Evolutionary conservation across 2,888 invertebrate species (phyloP), one percentile per base, ranked within the genome.

Genomic region (Doris montereyensis): DNA sequence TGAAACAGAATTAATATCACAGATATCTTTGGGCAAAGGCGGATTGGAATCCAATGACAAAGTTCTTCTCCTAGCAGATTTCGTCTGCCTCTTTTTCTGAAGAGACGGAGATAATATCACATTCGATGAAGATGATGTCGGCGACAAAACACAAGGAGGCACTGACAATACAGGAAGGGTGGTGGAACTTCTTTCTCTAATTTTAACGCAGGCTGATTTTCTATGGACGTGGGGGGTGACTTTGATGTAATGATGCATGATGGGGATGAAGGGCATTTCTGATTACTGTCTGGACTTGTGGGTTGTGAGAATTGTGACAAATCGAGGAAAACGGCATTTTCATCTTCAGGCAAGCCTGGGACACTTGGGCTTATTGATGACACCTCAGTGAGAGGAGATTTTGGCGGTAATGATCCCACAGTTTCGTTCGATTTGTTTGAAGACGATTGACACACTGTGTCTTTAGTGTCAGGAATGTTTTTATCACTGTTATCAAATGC

Each of bases 241-340:
- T n/a, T n/a, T n/a, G n/a, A n/a, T n/a, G n/a, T n/a, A n/a, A n/a
- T n/a, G n/a, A n/a, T n/a, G n/a, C n/a, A n/a, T n/a, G n/a, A n/a
- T n/a, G n/a, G n/a, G n/a, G n/a, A n/a, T n/a, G n/a, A n/a, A n/a
- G n/a, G n/a, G n/a, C n/a, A n/a, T n/a, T n/a, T n/a, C n/a, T n/a
- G 41, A 21, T 32, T 32, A n/a, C 10, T 17, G 3, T 28, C 28
- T 2, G 41, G 24, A 32, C 35, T 35, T n/a, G 13, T 24, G 0
- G 72, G 78, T 52, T 80, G 78, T 1, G 82, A 82, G 26, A 77
- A 82, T 2, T 85, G 77, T 4, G 83, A 80, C 10, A 78, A 73
- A 73, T 89, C 89, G 2, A 88, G 89, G 81, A 89, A 89, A 86
- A 89, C 86, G 5, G 89, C 88, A 81, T 89, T 87, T 58, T 88